These are phyloP conservation scores for Sciaenops ocellatus DNA, from an alignment of 2,797 vertebrate genomes.

Conservation along the genomic window DNA sequence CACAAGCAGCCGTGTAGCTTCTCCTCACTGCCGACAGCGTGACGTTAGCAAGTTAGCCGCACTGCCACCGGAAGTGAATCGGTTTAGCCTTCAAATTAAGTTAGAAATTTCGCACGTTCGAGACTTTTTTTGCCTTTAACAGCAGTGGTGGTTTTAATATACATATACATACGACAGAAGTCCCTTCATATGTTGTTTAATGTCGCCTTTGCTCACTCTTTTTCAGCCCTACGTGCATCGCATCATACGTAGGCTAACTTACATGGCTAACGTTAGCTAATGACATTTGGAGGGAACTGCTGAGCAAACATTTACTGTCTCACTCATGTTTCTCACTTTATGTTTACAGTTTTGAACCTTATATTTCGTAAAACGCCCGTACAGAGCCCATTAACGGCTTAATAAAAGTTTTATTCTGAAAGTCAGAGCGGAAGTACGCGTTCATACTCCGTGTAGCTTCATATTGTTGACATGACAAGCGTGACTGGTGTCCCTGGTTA, in stretches of 20 bases:
- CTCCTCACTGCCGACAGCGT: not conserved
- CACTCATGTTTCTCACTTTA: accelerated
- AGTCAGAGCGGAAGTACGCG: not conserved
- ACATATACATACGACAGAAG: no score
- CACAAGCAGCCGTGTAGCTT: not conserved
- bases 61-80: conserved; percentile 7
- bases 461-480: conserved; percentile 27
- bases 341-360: not conserved
- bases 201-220: not conserved
- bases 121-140: not conserved
- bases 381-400: accelerated
- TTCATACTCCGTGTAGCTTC: not conserved
- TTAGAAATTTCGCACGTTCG: accelerated
- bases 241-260: not conserved
- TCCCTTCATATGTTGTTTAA: not conserved
- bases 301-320: not conserved
- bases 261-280: not conserved
- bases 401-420: conserved; percentile 17
- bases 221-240: not conserved
- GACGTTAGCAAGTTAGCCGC: not conserved
- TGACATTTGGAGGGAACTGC: not conserved
- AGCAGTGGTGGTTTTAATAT: not conserved
- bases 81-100: conserved; percentile 1
- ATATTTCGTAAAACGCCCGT: accelerated
- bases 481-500: conserved; percentile 18